These are phyloP conservation scores for Orthosia gracilis DNA, from an alignment of 2,888 invertebrate species.

Conservation along the genomic window DNA sequence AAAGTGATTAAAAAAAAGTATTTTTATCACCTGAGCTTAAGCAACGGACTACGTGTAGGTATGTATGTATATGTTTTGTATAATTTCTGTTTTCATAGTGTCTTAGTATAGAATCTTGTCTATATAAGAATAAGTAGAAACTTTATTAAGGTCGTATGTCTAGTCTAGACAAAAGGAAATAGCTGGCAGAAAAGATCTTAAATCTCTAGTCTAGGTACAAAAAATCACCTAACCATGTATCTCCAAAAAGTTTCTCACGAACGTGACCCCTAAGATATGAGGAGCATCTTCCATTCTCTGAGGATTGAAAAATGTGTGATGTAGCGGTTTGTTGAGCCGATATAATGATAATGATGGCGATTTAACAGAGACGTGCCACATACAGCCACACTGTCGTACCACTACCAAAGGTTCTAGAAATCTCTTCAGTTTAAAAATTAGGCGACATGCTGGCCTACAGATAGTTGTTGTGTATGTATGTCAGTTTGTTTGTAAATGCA, in stretches of 20 bases:
- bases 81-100: too few relatives aligned
- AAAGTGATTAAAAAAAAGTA: not conserved
- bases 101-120: not conserved
- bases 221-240: not conserved
- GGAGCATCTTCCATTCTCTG: constrained; percentile 65
- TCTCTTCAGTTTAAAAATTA: not conserved
- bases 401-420: constrained; percentile 60
- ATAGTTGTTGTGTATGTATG: too few relatives aligned
- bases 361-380: constrained; percentile 78
- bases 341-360: constrained; percentile 75
- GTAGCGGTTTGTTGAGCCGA: constrained; percentile 72
- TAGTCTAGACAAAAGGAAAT: not conserved
- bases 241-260: not conserved
- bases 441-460: too few relatives aligned
- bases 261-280: constrained; percentile 54
- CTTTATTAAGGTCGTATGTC: not conserved
- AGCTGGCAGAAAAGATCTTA: not conserved
- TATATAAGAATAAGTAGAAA: too few relatives aligned
- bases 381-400: constrained; percentile 56
- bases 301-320: constrained; percentile 75
- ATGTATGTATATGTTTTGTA: too few relatives aligned
- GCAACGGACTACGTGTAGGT: not conserved
- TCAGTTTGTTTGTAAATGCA: too few relatives aligned
- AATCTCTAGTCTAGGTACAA: not conserved
- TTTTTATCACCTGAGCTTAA: not conserved